Evolutionary conservation across 2,888 invertebrate genomes (phyloP).

Genomic region (Lapara coniferarum): DNA sequence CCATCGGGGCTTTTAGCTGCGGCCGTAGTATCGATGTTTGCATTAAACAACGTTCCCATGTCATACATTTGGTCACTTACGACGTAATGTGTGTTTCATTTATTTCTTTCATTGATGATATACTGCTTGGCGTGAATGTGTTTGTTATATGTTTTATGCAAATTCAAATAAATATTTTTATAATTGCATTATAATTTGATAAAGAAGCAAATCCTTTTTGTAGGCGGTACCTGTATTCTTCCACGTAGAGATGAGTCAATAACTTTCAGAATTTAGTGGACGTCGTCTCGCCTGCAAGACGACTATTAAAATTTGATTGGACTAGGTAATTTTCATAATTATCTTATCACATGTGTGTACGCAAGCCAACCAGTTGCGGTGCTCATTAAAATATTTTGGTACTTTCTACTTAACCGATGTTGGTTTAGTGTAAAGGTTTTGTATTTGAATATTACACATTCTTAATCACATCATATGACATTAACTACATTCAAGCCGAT

Average conservation of each 20-base stretch:
- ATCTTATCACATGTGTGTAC: slow-evolving; percentile 33
- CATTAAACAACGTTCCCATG: slow-evolving; percentile 14
- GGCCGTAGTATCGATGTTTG: slow-evolving; percentile 3
- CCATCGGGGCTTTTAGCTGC: slow-evolving; percentile 40
- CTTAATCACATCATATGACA: slow-evolving; percentile 36
- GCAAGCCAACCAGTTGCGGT: slow-evolving; percentile 27
- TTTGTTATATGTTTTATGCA: not conserved
- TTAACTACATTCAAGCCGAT: slow-evolving; percentile 38
- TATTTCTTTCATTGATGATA: not conserved
- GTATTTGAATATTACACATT: slow-evolving; percentile 23
- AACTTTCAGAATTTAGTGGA: slow-evolving; percentile 42
- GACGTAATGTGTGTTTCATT: not conserved
- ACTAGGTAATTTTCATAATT: slow-evolving; percentile 47
- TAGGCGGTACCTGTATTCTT: slow-evolving; percentile 24
- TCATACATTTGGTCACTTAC: slow-evolving; percentile 16
- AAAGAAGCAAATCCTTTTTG: not conserved
- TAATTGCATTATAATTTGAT: too few relatives aligned
- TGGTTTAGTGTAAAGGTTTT: slow-evolving; percentile 16
- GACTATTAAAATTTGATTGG: slow-evolving; percentile 46
- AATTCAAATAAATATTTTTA: not conserved
- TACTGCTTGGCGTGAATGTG: not conserved
- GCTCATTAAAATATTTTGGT: slow-evolving; percentile 28
- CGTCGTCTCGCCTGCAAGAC: slow-evolving; percentile 42
- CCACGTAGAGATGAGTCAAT: slow-evolving; percentile 41
- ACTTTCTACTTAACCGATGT: slow-evolving; percentile 23